Evolutionary conservation across 2,797 vertebrate genomes (phyloP).

Genomic region (Bufotes viridis): DNA sequence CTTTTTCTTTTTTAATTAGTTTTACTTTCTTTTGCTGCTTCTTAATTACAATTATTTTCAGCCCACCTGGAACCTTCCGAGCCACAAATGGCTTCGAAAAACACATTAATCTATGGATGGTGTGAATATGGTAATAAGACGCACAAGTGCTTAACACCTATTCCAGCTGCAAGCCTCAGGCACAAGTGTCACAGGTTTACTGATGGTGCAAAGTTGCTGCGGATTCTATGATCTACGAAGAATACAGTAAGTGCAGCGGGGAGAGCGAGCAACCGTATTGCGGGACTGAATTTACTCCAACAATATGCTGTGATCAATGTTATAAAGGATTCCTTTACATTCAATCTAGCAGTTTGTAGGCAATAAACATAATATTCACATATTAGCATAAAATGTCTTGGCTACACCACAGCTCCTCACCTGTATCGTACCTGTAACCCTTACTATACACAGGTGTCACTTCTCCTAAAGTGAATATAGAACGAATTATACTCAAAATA

Average conservation of each 20-base stretch:
- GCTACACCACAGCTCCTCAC: not conserved
- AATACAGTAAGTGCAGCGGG: not conserved
- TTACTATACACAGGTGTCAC: not conserved
- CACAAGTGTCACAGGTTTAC: conserved; percentile 69
- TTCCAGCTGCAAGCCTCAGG: conserved; percentile 63
- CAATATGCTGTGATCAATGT: not conserved
- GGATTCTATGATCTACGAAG: not conserved
- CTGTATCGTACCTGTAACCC: too few species aligned
- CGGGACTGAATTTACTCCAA: not conserved
- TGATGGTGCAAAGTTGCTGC: conserved; percentile 73
- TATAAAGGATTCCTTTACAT: not conserved
- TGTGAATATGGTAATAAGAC: conserved; percentile 28
- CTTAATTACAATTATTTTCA: conserved; percentile 16
- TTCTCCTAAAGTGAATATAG: not conserved
- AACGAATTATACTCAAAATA: not conserved
- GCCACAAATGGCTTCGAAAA: conserved; percentile 11
- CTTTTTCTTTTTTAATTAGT: not conserved
- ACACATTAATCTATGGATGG: conserved; percentile 4
- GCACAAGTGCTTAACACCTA: conserved; percentile 1
- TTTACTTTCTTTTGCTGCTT: not conserved
- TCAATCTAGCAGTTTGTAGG: not conserved
- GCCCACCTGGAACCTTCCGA: not conserved
- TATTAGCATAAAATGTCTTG: not conserved
- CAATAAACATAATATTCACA: not conserved
- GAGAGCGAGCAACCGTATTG: too few species aligned